Base-by-base conservation (phyloP, 2,888 invertebrate genomes). In the Beris morrisii region DNA sequence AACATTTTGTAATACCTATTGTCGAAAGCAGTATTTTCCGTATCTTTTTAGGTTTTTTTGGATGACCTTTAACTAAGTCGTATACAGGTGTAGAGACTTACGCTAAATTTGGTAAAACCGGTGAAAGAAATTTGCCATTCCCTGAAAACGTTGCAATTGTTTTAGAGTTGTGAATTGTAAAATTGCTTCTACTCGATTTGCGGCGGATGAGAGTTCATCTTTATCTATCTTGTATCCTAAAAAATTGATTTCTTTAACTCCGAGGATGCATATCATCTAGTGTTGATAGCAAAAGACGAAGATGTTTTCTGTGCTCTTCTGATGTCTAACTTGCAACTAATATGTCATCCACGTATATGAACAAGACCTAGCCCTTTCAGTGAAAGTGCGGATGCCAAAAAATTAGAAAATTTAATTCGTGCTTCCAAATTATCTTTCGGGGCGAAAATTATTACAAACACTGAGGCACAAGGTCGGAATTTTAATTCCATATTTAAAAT, bases 21-120 rank as follows among this genome's bases (percentile, higher is more conserved):
- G 3, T 38, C 7, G 9, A 38, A 38, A 1, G 38, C 38, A 5
- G 9, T 7, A 9, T 38, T 38, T 9, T 38, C 3, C 1, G 9
- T 7, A 3, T 38, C 3, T 3, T 38, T 38, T 22, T 22, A 2
- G 3, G 22, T 22, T 22, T 3, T 22, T 22, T 22, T 1, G 1
- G n/a, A 22, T 22, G 22, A 22, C 3, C 22, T 22, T 22, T 3
- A 6, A 46, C 48, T 5, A 65, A 11, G 2, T 72, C 64, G 3
- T 65, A 73, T 1, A 79, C 66, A 0, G 77, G 54, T 1, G 78
- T 73, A 7, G 73, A 71, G 3, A 68, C 5, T 0, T 69, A 64
- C 9, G 59, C 66, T 13, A 59, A 9, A 0, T 54, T n/a, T 9
- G 66, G 66, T 22, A 22, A 22, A 22, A 22, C 22, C 22, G 1